Evolutionary conservation across 92 coral and sea anemone species (phyloP), one percentile per base, ranked within the genome.

Genomic region (Paramuricea clavata): DNA sequence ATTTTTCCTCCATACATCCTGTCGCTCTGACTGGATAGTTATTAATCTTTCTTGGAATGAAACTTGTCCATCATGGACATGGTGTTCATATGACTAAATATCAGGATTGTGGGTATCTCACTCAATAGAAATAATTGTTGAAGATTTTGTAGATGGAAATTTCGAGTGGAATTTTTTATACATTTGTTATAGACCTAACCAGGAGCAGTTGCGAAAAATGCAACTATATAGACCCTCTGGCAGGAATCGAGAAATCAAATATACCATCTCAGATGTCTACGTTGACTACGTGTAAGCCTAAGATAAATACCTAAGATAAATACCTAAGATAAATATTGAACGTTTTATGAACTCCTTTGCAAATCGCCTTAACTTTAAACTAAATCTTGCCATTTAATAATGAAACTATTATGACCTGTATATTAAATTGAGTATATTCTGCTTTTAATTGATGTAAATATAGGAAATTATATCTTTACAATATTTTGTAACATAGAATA

Each of bases 301-400:
- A n/a, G n/a, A n/a, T n/a, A n/a, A n/a, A n/a, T n/a, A n/a, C n/a
- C n/a, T n/a, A n/a, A n/a, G n/a, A n/a, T n/a, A n/a, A n/a, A n/a
- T n/a, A n/a, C n/a, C n/a, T n/a, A 57, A 57, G 28, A n/a, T 57
- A 57, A 57, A 57, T 57, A 57, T 49, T 74, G 80, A 26, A 47
- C 52, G 52, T 47, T 47, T 47, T 47, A 47, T 47, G 52, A 47
- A 47, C 52, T 47, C 17, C 52, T 47, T 47, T 47, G 52, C 15
- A 47, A 47, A 47, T 47, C 52, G 52, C 52, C 52, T 47, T 9
- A 47, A 6, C 17, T 47, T 47, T 47, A 47, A 47, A 47, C 52
- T 47, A 9, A 47, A 47, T 47, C 52, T 47, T 9, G 52, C 17
- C 10, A 39, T 39, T 39, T 39, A 39, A 10, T 39, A 39, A 39